Evolutionary conservation across 2,888 invertebrate species (phyloP), one percentile per base, ranked within the genome.

Genomic region (Cyclophora punctaria): DNA sequence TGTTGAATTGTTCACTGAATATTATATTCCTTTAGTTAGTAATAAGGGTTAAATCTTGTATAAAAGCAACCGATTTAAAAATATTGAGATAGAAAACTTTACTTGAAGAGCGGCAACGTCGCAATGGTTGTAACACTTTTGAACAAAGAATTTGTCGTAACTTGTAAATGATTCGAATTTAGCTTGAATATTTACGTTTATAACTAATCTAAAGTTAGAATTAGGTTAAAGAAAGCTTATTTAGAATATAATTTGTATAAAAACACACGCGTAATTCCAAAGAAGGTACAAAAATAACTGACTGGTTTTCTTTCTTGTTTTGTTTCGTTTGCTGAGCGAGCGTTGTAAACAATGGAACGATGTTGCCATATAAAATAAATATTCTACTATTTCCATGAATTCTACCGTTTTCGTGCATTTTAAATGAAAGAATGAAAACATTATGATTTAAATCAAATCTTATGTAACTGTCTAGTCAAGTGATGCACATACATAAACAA

Each of bases 41-140:
- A 1, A 35, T 51, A 6, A 46, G 50, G 34, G 33, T 46, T 47
- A 53, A 58, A 59, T 5, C 45, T 41, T 50, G 49, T 50, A 52
- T 41, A 42, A 43, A 48, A 52, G 42, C 3, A 44, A 43, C 37
- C 37, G 37, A 5, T 44, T 41, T 49, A 50, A 48, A 58, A 56
- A 56, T 50, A 62, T 53, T 49, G 53, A 55, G 37, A 57, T 59
- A 49, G 53, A 67, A 75, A 75, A 73, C 60, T 64, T 63, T 54
- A 49, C 54, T 51, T 52, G 60, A 76, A 71, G 82, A 78, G 65
- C 73, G 86, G 86, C 86, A 86, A 86, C 86, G 83, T 79, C 83
- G 84, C 86, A 53, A 52, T 55, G 59, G 64, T 68, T 61, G 59
- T 58, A 50, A 48, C 66, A 69, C 65, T 66, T 56, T 57, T 56